Evolutionary conservation across 2,113 vertebrate genomes (phyloP), one percentile per base, ranked within the genome.

Genomic region (Crotophaga sulcirostris): DNA sequence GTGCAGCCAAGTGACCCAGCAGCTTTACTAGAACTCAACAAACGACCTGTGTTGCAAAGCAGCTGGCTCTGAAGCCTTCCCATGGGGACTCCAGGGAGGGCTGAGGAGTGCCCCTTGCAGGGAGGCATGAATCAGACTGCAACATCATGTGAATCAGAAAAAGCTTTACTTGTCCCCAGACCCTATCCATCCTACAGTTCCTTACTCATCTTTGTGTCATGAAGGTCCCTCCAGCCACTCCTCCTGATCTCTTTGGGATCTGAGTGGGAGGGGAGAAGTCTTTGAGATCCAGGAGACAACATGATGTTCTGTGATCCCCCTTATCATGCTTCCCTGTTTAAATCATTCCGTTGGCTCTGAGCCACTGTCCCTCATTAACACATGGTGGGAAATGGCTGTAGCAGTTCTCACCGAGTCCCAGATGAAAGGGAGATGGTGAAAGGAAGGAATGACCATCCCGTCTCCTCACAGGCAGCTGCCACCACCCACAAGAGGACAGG

Each of bases 401-500:
- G 18, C 28, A 80, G n/a, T 42, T 76, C 26, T 23, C 52, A 25
- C 26, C 3, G 58, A 83, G 59, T 42, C n/a, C 17, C 28, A 8
- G 20, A 21, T 40, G 64, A 64, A 64, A 86, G 25, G 29, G 23
- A 66, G 19, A 12, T 4, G 31, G 38, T 20, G 25, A 70, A 58
- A 69, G 17, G 42, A 70, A 16, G 24, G 36, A 75, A 36, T 13
- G 62, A 52, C 18, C 18, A 44, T 3, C 21, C 23, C 2, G 1
- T 10, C 47, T 70, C 26, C 16, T 59, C 52, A 45, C 34, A 82
- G 29, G 26, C 5, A 31, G 38, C 54, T 73, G 54, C 49, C 73
- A 33, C 44, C 45, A 59, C 54, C 58, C 1, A 6, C 0, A 0
- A 54, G 49, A 47, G 40, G n/a, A 58, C 0, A 4, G 66, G 49